Evolutionary conservation across 2,797 vertebrate genomes (phyloP).

Genomic region (Dallia pectoralis): DNA sequence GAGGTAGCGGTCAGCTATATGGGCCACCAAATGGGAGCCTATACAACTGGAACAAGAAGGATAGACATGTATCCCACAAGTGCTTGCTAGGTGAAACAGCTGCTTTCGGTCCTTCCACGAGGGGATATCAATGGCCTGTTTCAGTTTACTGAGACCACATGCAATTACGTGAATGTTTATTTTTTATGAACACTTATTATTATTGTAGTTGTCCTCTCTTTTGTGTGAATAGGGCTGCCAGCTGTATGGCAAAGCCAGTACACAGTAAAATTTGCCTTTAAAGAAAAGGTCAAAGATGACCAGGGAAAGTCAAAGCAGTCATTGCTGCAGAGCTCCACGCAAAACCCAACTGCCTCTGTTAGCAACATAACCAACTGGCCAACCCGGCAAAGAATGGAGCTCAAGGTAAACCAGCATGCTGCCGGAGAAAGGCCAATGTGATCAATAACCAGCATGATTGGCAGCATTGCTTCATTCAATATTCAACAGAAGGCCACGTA

Average conservation of each 20-base stretch:
- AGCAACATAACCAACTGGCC: not conserved
- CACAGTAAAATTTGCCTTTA: not conserved
- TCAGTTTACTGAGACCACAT: not conserved
- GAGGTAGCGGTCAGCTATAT: not conserved
- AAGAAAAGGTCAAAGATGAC: conserved; percentile 5
- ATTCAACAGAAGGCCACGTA: no score
- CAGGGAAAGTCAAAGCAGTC: not conserved
- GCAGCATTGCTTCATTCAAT: not conserved
- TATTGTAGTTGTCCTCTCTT: not conserved
- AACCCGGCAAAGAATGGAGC: not conserved
- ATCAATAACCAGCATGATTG: not conserved
- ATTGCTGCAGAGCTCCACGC: not conserved
- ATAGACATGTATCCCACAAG: not conserved
- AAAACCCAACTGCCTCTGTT: not conserved
- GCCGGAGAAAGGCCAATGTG: not conserved
- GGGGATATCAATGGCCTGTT: not conserved
- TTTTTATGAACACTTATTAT: not conserved
- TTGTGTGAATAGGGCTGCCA: not conserved
- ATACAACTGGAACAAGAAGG: not conserved
- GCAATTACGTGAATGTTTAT: not conserved
- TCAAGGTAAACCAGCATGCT: not conserved
- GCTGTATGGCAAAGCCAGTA: not conserved
- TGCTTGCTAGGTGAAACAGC: not conserved
- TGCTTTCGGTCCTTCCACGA: not conserved
- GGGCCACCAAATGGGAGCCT: not conserved